These are phyloP conservation scores for Lycia hirtaria DNA, from an alignment of 2,888 invertebrate genomes.

Conservation along the genomic window DNA sequence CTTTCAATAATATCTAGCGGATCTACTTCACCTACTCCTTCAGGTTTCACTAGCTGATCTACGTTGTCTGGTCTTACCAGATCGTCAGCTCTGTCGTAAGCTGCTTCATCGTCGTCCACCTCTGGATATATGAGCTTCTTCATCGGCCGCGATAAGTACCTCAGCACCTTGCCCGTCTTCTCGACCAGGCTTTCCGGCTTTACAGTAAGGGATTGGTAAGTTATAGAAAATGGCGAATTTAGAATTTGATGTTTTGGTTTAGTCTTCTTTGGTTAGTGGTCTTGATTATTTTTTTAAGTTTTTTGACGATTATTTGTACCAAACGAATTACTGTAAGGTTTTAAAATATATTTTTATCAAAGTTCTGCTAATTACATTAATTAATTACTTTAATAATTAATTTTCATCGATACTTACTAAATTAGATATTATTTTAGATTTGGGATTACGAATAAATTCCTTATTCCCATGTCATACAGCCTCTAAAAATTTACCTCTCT, in stretches of 20 bases:
- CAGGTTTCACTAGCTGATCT: background rate
- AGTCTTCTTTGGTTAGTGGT: background rate
- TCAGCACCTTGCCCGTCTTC: constrained; percentile 82
- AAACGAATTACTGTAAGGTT: no score
- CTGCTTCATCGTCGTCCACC: constrained; percentile 84
- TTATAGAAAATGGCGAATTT: background rate
- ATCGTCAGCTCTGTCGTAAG: constrained; percentile 88
- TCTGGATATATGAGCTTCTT: constrained; percentile 81
- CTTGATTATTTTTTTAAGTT: background rate
- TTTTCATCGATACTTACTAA: no score
- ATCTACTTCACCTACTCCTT: constrained; percentile 25
- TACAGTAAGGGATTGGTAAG: constrained; percentile 32
- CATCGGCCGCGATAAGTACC: constrained; percentile 68
- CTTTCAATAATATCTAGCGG: background rate
- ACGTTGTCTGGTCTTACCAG: constrained; percentile 85
- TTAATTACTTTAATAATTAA: no score
- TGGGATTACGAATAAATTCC: background rate
- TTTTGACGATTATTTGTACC: background rate
- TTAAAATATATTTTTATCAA: no score
- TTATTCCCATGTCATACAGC: no score
- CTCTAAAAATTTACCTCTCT: no score
- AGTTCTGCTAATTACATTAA: background rate
- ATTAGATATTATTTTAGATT: no score
- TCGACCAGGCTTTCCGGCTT: constrained; percentile 88
- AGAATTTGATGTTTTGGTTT: no score